Base-by-base conservation (phyloP, 2,888 invertebrate species). In the Pseudoips prasinana region DNA sequence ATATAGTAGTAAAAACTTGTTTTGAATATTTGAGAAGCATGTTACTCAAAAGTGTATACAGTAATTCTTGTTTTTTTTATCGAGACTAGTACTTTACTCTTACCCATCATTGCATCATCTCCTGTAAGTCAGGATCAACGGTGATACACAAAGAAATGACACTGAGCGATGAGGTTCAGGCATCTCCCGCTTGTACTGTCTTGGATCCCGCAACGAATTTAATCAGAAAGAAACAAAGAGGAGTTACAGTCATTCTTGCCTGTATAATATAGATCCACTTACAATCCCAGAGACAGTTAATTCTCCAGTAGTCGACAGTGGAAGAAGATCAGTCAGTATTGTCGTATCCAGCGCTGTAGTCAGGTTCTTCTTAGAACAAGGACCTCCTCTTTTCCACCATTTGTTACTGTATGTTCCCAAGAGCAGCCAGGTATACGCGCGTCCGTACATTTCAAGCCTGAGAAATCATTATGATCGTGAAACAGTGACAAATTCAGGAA, bases 381-480 rank as follows among this genome's bases (percentile, higher is more conserved):
- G 92, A 0, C 91, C 90, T 6, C 89, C 86, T 0, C 88, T 74
- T 46, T 90, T 90, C 64, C 91, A 92, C 96, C 96, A 96, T 92
- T 94, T 94, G 36, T 91, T 91, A 29, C 93, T 92, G 74, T 95
- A 96, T 7, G 96, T 95, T 1, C 97, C 97, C 86, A 96, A 94
- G 11, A 98, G 94, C 1, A 98, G 91, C 98, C 98, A 98, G 56
- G 98, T 97, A 86, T 97, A 98, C 39, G 96, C 95, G 3, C 96
- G 90, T 0, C 98, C 98, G 73, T 92, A 96, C 94, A 98, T 95
- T 46, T 94, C 94, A 48, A 95, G 79, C 53, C 94, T 94, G 76
- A 0, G 7, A n/a, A 19, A 7, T n/a, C n/a, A n/a, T n/a, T n/a
- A n/a, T n/a, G n/a, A n/a, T 9, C 1, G 10, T 1, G 1, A 8